A percentile compares a stretch with the other conserved stretches of the same genome.
Conservation (phyloP, 2,113 vertebrate genomes). For the Malurus alboscapulatus region DNA sequence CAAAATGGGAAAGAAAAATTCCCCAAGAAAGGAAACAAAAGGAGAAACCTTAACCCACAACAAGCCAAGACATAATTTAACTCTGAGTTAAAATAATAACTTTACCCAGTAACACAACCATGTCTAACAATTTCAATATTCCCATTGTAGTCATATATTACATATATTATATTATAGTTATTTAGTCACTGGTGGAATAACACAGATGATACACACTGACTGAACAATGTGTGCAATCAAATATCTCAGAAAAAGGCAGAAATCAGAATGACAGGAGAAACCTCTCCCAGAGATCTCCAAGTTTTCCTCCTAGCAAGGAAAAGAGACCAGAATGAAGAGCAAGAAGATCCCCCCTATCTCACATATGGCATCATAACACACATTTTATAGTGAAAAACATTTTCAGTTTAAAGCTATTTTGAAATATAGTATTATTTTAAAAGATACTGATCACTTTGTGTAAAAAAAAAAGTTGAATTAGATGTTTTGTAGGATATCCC, state of each 20-base stretch:
- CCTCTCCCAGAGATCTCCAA: neutral
- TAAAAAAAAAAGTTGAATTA: neutral
- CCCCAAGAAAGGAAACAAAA: too few relatives aligned
- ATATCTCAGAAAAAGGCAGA: neutral
- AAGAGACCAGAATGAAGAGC: neutral
- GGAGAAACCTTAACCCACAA: too few relatives aligned
- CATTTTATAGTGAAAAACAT: neutral
- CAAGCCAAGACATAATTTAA: neutral
- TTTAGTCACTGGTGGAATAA: neutral
- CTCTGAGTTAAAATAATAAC: neutral
- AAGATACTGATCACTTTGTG: neutral
- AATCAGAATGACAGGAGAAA: neutral
- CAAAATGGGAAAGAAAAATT: too few relatives aligned
- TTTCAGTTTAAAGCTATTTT: neutral
- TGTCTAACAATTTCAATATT: too few relatives aligned
- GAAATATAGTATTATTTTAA: neutral
- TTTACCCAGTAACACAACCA: neutral
- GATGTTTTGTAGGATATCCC: neutral
- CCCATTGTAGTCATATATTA: too few relatives aligned
- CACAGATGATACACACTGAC: neutral
- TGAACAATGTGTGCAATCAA: rapidly evolving
- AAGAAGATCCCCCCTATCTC: neutral
- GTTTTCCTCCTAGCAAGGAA: neutral
- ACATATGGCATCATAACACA: rapidly evolving
- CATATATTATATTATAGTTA: neutral